These are phyloP conservation scores for Engraulis encrasicolus DNA, from an alignment of 2,113 vertebrate genomes.

Conservation along the genomic window DNA sequence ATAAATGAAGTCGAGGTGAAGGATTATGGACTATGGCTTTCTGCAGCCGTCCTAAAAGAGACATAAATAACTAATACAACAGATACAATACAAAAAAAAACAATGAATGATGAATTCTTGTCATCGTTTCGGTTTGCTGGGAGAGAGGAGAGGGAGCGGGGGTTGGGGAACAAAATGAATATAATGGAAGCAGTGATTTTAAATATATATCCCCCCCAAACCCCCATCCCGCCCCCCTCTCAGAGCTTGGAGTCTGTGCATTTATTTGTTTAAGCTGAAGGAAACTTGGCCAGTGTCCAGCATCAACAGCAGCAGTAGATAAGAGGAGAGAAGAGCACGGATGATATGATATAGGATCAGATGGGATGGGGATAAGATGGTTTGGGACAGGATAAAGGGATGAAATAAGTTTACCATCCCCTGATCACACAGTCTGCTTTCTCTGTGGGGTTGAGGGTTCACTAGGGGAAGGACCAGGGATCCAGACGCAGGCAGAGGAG, in stretches of 20 bases:
- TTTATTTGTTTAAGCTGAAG: constrained; percentile 29
- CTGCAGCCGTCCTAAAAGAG: not conserved
- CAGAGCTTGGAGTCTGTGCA: not conserved
- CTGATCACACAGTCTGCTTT: no score
- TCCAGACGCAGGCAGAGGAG: no score
- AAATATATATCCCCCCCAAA: no score
- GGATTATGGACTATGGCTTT: not conserved
- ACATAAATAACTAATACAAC: not conserved
- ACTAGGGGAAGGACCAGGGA: no score
- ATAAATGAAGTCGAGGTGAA: not conserved
- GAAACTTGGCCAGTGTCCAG: constrained; percentile 32
- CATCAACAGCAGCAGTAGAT: constrained; percentile 23
- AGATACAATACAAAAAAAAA: not conserved
- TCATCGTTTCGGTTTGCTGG: constrained; percentile 2
- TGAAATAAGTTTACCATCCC: no score
- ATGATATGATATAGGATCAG: not conserved
- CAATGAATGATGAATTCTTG: not conserved
- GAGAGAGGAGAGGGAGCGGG: not conserved
- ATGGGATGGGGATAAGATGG: not conserved
- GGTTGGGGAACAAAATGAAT: not conserved
- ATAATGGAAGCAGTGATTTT: constrained; percentile 1
- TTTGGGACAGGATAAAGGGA: not conserved
- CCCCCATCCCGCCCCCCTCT: not conserved
- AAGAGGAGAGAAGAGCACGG: no score
- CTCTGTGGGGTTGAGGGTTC: no score